Evolutionary conservation across 1,140 invertebrate genomes (phyloP).

Genomic region (Eupeodes corollae): DNA sequence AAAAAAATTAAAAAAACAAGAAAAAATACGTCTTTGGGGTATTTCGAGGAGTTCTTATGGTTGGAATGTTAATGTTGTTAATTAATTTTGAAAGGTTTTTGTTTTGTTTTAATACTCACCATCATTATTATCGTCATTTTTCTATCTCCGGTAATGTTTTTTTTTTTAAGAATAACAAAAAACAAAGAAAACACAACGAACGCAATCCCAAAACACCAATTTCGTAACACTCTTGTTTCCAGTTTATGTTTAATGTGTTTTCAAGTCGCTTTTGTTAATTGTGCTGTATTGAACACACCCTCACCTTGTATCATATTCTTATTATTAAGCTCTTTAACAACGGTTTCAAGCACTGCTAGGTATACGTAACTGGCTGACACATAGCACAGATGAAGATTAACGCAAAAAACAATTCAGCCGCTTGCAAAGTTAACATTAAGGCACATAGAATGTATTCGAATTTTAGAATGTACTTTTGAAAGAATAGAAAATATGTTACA

Average conservation of each 20-base stretch:
- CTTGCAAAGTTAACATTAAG: constrained; percentile 71
- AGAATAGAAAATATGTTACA: constrained; percentile 71
- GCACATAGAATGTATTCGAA: constrained; percentile 77
- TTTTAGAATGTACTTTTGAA: constrained; percentile 70
- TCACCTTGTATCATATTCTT: not conserved
- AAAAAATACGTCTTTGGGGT: too few relatives aligned
- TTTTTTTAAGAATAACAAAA: too few relatives aligned
- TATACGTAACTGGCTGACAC: constrained; percentile 51
- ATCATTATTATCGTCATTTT: too few relatives aligned
- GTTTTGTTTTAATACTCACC: too few relatives aligned
- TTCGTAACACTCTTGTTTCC: not conserved
- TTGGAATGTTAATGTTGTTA: too few relatives aligned
- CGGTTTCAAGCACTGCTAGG: constrained; percentile 28
- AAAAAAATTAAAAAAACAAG: too few relatives aligned
- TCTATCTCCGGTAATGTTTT: too few relatives aligned
- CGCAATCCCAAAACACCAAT: not conserved
- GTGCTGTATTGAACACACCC: not conserved
- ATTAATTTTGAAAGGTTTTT: too few relatives aligned
- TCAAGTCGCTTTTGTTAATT: not conserved
- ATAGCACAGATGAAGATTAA: constrained; percentile 62
- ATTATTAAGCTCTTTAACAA: not conserved
- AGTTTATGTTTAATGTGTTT: not conserved
- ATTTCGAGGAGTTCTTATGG: too few relatives aligned
- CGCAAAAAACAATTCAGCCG: constrained; percentile 63
- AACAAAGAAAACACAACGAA: too few relatives aligned